phyloP scores from a whole-genome alignment of 2,113 vertebrate species.

The Echinops telfairi region DNA sequence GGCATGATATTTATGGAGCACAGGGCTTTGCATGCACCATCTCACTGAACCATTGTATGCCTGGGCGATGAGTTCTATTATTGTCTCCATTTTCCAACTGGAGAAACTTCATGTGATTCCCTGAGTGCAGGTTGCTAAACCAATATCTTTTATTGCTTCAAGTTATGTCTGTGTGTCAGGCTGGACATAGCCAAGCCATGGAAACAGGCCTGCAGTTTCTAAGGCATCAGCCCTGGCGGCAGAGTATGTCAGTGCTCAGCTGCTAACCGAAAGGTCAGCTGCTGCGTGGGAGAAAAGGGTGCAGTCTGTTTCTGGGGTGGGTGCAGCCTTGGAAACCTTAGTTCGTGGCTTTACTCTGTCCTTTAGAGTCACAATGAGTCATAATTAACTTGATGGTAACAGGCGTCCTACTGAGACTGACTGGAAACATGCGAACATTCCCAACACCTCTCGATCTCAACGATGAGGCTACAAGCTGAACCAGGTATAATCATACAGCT shows the following conservation, averaged over 20 bases:
- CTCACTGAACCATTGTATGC: too few relatives aligned
- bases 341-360: background rate
- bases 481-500: background rate
- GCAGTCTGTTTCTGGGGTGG: background rate
- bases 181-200: background rate
- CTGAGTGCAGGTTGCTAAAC: background rate
- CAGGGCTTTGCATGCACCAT: too few relatives aligned
- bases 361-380: background rate
- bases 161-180: background rate
- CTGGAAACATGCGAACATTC: conserved; percentile 18
- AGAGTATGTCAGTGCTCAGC: background rate
- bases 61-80: too few relatives aligned
- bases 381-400: background rate
- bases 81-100: background rate
- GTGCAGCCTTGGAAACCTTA: background rate
- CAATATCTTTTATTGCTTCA: background rate
- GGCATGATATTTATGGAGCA: background rate
- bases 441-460: background rate
- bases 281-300: background rate
- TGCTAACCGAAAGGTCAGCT: background rate
- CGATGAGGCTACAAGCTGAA: background rate
- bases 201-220: background rate
- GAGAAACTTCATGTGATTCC: background rate
- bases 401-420: background rate
- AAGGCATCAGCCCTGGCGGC: too few relatives aligned